Percentiles rank a stretch among this genome's conserved stretches.
These are phyloP conservation scores for Rhincodon typus DNA, from an alignment of 2,797 vertebrate species.

Conservation along the genomic window DNA sequence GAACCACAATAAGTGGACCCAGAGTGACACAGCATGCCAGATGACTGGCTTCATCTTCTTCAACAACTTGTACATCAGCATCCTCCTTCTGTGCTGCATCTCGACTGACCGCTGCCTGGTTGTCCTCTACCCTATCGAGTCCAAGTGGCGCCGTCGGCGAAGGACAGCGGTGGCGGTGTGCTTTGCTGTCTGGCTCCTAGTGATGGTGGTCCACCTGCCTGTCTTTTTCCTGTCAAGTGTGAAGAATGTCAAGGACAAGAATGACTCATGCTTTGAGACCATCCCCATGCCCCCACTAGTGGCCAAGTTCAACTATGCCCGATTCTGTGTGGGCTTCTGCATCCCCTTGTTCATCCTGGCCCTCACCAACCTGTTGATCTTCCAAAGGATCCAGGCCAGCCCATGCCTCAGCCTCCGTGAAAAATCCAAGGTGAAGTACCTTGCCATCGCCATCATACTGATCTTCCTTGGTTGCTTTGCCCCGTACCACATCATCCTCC, in stretches of 20 bases:
- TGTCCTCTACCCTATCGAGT: slow-evolving; percentile 66
- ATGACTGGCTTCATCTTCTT: slow-evolving; percentile 76
- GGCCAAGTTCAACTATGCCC: slow-evolving; percentile 56
- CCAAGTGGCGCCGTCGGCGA: slow-evolving; percentile 57
- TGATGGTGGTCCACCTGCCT: slow-evolving; percentile 54
- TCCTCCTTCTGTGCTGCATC: slow-evolving; percentile 79
- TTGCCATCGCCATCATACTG: slow-evolving; percentile 60
- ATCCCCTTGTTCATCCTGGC: slow-evolving; percentile 61
- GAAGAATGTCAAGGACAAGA: rapidly evolving
- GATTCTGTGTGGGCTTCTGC: slow-evolving; percentile 68
- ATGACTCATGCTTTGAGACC: slow-evolving; percentile 68
- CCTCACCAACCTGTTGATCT: slow-evolving; percentile 64
- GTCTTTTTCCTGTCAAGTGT: slow-evolving; percentile 56
- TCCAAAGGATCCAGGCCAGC: slow-evolving; percentile 57
- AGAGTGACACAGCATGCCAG: slow-evolving; percentile 53
- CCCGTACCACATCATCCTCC: slow-evolving; percentile 75
- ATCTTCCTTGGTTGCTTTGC: slow-evolving; percentile 80
- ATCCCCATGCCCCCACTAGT: slow-evolving; percentile 43
- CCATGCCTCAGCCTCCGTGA: slow-evolving; percentile 52
- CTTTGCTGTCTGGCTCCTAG: slow-evolving; percentile 43
- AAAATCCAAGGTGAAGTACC: slow-evolving; percentile 63
- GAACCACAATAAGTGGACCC: slow-evolving; percentile 56
- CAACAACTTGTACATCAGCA: slow-evolving; percentile 87
- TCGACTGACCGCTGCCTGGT: slow-evolving; percentile 77
- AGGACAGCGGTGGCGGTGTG: slow-evolving; percentile 51